Evolutionary conservation across 2,888 invertebrate genomes (phyloP), one percentile per base, ranked within the genome.

Genomic region (Ceratothoa steindachneri): DNA sequence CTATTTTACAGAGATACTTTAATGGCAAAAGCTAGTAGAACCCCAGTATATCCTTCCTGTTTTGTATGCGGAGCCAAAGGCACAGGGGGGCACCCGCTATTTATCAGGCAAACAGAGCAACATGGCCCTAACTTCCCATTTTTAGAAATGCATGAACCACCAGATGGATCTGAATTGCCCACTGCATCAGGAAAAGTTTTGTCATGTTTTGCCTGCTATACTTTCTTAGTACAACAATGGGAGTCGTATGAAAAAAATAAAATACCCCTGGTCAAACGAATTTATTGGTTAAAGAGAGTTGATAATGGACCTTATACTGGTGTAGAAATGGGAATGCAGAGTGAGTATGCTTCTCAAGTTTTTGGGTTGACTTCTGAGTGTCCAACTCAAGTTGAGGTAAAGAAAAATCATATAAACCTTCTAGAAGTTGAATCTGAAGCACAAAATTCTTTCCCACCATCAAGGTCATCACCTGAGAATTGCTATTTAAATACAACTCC

Each of bases 231-330:
- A 72, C 92, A 94, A 84, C 96, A 96, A 85, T 96, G 96, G 96
- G 93, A 95, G 82, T 89, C 90, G 80, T 93, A 93, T 84, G 95
- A 96, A 85, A 87, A 91, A 60, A 91, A 91, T 82, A 90, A 90
- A 83, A 91, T 92, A 81, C 94, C 95, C 0, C 91, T 93, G 84
- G 88, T 90, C 80, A 93, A 95, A 84, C 87, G 96, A 71, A 88
- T 95, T 82, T 96, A 96, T 83, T 95, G 95, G 91, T 87, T 95
- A 86, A 96, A 96, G 85, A 87, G 96, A 81, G 89, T 92, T 81
- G 95, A 96, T 83, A 93, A 94, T 82, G 93, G 94, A 77, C 91
- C 92, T 0, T 95, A 92, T 82, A 94, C 93, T 30, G 91, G 93
- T 1, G 93, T 93, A 0, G 94, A 93, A 84, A 92, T 95, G 89